Evolutionary conservation across 2,113 vertebrate species (phyloP), one percentile per base, ranked within the genome.

Genomic region (Toxotes jaculatrix): DNA sequence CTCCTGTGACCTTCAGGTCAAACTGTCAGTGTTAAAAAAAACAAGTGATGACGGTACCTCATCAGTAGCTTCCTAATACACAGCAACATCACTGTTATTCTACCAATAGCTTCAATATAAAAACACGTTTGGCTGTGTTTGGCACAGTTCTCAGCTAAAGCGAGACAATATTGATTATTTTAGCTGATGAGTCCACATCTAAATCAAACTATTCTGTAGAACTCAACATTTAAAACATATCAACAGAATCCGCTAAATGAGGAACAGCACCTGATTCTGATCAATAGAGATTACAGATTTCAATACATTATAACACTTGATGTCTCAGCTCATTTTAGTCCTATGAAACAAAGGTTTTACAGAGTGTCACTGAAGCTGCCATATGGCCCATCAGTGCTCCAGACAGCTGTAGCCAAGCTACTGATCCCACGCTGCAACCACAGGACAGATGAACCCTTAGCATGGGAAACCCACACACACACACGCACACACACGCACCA

Each of bases 331-430:
- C 23, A 2, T 65, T 72, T 78, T 17, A 27, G 10, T 60, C 10
- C 63, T 23, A 57, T 60, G n/a, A 57, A 74, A 63, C 14, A n/a
- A 40, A 19, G 12, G 56, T 57, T 57, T 49, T 17, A 23, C 31
- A 67, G 4, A 32, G 27, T 65, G 43, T 70, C 42, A 83, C 74
- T 83, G 63, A 85, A 62, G 76, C 38, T 70, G 73, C 80, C 91
- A 91, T 89, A 79, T 89, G 91, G 90, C 40, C 31, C 65, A 74
- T 76, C 75, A 67, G 72, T 7, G 65, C 65, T 61, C 0, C 64
- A 60, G 81, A 69, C 87, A 91, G 90, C 88, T 89, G 80, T 45
- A 73, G 43, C 85, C 70, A 59, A 61, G 76, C 43, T 53, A 76
- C 70, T 80, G 85, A 82, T 76, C 75, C 64, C 77, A 79, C 84